Evolutionary conservation across 2,797 vertebrate species (phyloP).

Genomic region (Sebastes itinus): DNA sequence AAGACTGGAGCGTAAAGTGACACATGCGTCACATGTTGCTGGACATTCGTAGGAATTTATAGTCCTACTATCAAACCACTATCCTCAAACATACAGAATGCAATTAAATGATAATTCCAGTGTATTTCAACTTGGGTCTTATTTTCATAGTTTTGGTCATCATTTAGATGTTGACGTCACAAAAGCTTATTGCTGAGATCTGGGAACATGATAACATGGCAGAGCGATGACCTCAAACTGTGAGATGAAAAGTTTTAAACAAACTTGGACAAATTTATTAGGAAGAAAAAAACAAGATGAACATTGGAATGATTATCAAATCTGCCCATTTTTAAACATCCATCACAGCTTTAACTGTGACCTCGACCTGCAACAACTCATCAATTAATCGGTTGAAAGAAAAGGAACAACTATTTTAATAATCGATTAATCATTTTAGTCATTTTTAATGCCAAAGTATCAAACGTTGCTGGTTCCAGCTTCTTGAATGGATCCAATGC

Average conservation of each 20-base stretch:
- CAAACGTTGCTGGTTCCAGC: too few species aligned
- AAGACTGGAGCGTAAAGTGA: too few species aligned
- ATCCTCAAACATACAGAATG: background rate
- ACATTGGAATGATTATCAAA: background rate
- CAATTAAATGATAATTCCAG: background rate
- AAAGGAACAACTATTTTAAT: background rate
- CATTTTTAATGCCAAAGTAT: too few species aligned
- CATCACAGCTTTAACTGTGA: background rate
- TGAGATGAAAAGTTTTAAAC: background rate
- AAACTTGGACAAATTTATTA: background rate
- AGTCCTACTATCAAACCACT: background rate
- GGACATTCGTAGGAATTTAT: too few species aligned
- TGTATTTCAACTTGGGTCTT: background rate
- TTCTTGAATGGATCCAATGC: too few species aligned
- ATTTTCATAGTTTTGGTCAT: background rate
- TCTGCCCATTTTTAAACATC: background rate
- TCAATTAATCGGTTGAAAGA: background rate
- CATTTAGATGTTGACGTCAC: background rate
- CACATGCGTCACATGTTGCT: too few species aligned
- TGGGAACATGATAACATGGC: background rate
- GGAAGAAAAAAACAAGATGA: background rate
- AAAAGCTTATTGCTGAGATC: background rate
- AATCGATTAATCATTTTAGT: background rate
- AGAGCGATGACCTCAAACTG: background rate
- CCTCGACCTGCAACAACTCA: background rate